Conservation (phyloP, 2,888 invertebrate genomes). For the Lasioglossum zephyrum region DNA sequence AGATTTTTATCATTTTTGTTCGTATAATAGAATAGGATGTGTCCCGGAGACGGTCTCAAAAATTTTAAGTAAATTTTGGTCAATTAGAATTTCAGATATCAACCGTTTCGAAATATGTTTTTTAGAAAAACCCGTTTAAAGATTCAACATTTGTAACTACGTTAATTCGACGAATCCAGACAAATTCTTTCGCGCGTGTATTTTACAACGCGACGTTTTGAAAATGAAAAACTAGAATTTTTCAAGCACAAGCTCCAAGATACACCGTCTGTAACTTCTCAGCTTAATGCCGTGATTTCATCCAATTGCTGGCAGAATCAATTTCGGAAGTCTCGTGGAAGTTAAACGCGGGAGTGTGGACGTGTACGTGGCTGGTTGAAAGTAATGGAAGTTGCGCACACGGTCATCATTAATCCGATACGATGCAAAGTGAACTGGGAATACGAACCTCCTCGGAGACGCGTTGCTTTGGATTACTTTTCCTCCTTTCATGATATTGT, state of each 20-base stretch:
- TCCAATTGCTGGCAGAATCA: background rate
- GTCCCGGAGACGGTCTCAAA: background rate
- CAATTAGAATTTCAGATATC: background rate
- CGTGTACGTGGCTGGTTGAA: background rate
- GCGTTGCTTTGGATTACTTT: constrained; percentile 16
- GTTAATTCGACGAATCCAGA: background rate
- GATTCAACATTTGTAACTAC: background rate
- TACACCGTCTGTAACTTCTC: background rate
- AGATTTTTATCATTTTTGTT: background rate
- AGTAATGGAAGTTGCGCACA: constrained; percentile 45
- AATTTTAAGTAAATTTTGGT: background rate
- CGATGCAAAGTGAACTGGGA: constrained; percentile 43
- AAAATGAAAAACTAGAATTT: background rate
- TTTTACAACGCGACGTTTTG: background rate
- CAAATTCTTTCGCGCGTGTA: background rate
- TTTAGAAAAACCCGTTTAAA: background rate
- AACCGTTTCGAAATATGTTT: background rate
- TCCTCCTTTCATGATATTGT: constrained; percentile 20
- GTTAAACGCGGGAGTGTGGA: background rate
- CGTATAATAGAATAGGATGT: accelerated
- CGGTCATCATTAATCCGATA: constrained; percentile 38
- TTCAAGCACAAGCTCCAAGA: background rate
- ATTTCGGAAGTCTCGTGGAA: constrained; percentile 12
- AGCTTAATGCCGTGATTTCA: constrained; percentile 16
- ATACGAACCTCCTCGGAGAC: constrained; percentile 35